Conservation (phyloP, 2,797 vertebrate genomes). For the Scleropages formosus region DNA sequence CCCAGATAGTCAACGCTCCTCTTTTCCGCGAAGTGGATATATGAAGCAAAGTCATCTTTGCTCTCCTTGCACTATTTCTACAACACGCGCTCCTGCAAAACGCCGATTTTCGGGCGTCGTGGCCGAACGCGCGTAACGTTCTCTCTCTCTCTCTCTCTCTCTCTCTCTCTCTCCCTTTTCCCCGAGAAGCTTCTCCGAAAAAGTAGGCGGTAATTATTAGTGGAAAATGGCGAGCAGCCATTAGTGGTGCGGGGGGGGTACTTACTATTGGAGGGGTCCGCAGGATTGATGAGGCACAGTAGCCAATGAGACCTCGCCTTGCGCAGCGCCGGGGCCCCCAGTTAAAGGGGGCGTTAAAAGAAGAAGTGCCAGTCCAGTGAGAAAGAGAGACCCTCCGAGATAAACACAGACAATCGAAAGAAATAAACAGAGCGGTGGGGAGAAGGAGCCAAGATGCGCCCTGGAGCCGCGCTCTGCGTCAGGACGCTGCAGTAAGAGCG, state of each 20-base stretch:
- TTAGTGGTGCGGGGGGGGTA: constrained; percentile 65
- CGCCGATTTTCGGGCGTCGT: constrained; percentile 23
- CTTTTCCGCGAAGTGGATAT: too few relatives aligned
- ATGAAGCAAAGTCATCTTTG: background rate
- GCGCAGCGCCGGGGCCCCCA: constrained; percentile 71
- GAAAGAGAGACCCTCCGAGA: constrained; percentile 74
- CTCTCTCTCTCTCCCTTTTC: constrained; percentile 45
- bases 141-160: background rate
- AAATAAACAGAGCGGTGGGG: constrained; percentile 65
- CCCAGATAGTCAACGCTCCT: too few relatives aligned
- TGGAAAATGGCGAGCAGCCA: constrained; percentile 75
- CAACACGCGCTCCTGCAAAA: constrained; percentile 3
- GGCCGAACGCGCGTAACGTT: constrained; percentile 29
- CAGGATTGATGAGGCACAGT: constrained; percentile 76
- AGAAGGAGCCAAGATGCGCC: constrained; percentile 66
- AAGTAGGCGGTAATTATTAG: constrained; percentile 80
- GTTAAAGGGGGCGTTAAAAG: constrained; percentile 87
- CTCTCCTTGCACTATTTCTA: background rate
- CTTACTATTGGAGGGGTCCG: constrained; percentile 71
- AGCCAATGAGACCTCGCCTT: constrained; percentile 79
- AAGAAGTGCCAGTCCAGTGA: constrained; percentile 77
- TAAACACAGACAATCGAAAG: constrained; percentile 66
- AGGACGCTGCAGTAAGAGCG: constrained; percentile 66
- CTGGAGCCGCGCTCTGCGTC: constrained; percentile 51
- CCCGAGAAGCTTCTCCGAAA: constrained; percentile 60